Conservation (phyloP, 2,797 vertebrate genomes). For the Heterohyrax brucei region DNA sequence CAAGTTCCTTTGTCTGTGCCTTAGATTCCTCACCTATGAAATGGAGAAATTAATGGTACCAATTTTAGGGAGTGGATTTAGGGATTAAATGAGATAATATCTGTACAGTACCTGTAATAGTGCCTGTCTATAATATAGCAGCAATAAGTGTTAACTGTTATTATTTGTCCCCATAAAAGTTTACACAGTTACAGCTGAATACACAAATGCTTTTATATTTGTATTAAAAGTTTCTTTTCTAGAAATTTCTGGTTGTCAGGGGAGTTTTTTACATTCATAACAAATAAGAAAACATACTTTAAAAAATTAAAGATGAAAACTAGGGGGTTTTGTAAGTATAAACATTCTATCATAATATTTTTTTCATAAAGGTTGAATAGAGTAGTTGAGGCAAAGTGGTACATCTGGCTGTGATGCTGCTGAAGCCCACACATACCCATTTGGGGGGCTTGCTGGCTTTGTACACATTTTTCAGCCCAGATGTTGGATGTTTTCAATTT, state of each 20-base stretch:
- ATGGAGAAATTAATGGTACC: conserved; percentile 21
- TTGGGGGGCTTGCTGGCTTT: conserved; percentile 82
- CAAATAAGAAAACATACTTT: conserved; percentile 41
- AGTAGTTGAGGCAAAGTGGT: conserved; percentile 78
- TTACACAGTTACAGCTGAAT: not conserved
- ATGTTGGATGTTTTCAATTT: conserved; percentile 88
- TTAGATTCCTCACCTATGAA: conserved; percentile 57
- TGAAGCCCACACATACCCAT: conserved; percentile 81
- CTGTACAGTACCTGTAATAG: conserved; percentile 11
- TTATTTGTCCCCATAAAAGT: conserved; percentile 54
- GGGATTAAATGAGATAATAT: conserved; percentile 63
- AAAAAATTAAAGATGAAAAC: conserved; percentile 53
- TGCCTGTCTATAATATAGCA: not conserved
- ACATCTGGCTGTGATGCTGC: conserved; percentile 77
- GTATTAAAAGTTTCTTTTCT: conserved; percentile 47
- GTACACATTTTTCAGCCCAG: conserved; percentile 85
- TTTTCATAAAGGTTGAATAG: conserved; percentile 77
- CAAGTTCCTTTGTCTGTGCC: conserved; percentile 13
- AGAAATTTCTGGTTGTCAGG: conserved; percentile 63
- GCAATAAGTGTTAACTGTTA: not conserved
- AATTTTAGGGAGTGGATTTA: not conserved
- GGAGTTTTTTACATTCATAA: conserved; percentile 40
- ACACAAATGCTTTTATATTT: conserved; percentile 28
- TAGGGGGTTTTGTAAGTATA: conserved; percentile 55
- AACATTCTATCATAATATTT: conserved; percentile 70